phyloP scores from a whole-genome alignment of 2,113 vertebrate genomes.

The Semnornis frantzii region DNA sequence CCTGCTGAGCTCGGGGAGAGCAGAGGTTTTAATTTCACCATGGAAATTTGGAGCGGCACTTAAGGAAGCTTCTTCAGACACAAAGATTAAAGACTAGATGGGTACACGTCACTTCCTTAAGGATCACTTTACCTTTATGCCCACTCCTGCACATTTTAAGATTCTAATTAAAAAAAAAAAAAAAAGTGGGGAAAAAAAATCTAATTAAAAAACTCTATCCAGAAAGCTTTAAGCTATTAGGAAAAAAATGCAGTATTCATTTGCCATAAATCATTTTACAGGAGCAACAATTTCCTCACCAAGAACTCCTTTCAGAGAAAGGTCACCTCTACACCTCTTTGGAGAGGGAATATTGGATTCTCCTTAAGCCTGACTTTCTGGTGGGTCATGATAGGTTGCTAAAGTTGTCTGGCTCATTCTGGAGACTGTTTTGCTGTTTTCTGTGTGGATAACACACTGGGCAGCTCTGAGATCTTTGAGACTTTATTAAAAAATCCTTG shows the following conservation, averaged over 20 bases:
- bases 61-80: not conserved
- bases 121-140: not conserved
- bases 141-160: not conserved
- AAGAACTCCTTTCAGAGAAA: not conserved
- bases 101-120: not conserved
- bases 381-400: not conserved
- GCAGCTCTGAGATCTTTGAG: not conserved
- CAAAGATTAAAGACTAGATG: not conserved
- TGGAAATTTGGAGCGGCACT: not conserved
- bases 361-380: not conserved
- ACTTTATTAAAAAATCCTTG: not conserved
- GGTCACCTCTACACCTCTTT: not conserved
- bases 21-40: not conserved
- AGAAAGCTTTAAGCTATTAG: not conserved
- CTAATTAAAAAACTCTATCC: not conserved
- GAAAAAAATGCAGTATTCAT: not conserved
- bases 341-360: not conserved
- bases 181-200: not conserved
- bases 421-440: not conserved
- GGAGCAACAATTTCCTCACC: not conserved
- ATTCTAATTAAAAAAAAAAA: not conserved
- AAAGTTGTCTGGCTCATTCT: not conserved
- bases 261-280: not conserved
- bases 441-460: not conserved
- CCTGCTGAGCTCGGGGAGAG: not conserved